Percentiles rank a stretch among this genome's conserved stretches.
These are phyloP conservation scores for Nysson spinosus DNA, from an alignment of 2,888 invertebrate genomes.

Conservation along the genomic window DNA sequence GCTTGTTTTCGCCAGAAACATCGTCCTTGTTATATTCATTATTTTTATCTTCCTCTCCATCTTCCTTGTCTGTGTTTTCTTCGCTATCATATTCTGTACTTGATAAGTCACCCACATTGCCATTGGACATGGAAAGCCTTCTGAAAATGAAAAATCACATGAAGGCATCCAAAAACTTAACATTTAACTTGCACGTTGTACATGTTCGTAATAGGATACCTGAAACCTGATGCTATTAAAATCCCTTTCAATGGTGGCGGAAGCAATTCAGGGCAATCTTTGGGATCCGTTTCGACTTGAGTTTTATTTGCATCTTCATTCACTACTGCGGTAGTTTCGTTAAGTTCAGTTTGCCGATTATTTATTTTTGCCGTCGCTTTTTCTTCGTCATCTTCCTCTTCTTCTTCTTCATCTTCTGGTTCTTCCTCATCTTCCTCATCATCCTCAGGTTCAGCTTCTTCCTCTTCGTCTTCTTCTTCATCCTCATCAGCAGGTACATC, in stretches of 20 bases:
- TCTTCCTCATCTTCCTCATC: slow-evolving; percentile 52
- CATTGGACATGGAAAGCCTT: slow-evolving; percentile 64
- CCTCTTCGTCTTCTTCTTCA: slow-evolving; percentile 60
- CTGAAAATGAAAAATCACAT: slow-evolving; percentile 62
- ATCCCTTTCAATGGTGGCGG: slow-evolving; percentile 80
- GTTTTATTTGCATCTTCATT: slow-evolving; percentile 29
- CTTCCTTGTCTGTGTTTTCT: slow-evolving; percentile 40
- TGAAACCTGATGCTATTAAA: slow-evolving; percentile 79
- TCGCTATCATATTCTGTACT: slow-evolving; percentile 58
- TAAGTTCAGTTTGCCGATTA: slow-evolving; percentile 27
- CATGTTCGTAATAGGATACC: slow-evolving; percentile 72
- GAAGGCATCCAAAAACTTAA: no score
- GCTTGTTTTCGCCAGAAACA: slow-evolving; percentile 22
- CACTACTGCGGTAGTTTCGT: slow-evolving; percentile 10
- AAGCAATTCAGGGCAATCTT: slow-evolving; percentile 65
- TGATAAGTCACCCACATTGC: slow-evolving; percentile 56
- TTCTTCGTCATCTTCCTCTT: slow-evolving; percentile 48
- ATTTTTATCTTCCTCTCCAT: slow-evolving; percentile 44
- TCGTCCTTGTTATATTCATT: slow-evolving; percentile 46
- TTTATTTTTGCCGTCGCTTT: slow-evolving; percentile 23
- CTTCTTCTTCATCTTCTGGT: slow-evolving; percentile 39
- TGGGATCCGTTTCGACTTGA: slow-evolving; percentile 38
- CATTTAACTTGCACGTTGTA: no score
- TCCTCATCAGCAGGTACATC: slow-evolving; percentile 55
- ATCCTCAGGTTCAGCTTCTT: slow-evolving; percentile 57